phyloP scores from a whole-genome alignment of 1,140 invertebrate species.

The Schlechtendalia chinensis region DNA sequence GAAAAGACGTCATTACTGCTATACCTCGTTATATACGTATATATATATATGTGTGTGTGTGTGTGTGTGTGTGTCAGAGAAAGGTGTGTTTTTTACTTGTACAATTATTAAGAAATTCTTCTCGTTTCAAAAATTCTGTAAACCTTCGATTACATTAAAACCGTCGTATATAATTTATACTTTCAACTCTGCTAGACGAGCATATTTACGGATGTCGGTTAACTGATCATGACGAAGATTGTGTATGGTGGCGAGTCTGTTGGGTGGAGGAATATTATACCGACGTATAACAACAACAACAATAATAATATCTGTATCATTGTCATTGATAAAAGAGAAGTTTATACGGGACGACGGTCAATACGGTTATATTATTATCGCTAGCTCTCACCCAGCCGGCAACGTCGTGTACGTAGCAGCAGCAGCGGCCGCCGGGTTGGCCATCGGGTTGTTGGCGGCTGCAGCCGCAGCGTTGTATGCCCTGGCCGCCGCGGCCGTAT shows the following conservation, averaged over 20 bases:
- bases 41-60: too few relatives aligned
- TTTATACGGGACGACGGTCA: neutral
- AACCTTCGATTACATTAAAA: too few relatives aligned
- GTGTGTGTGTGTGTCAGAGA: too few relatives aligned
- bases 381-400: slow-evolving; percentile 66
- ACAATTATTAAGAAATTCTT: too few relatives aligned
- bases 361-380: slow-evolving; percentile 4
- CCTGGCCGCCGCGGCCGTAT: slow-evolving; percentile 76
- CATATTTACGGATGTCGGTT: neutral
- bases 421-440: slow-evolving; percentile 58
- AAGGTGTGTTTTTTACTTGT: too few relatives aligned
- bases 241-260: neutral
- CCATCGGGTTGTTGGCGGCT: slow-evolving; percentile 64
- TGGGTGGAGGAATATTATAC: too few relatives aligned
- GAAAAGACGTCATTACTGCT: too few relatives aligned
- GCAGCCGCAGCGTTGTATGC: slow-evolving; percentile 69
- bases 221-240: slow-evolving; percentile 9
- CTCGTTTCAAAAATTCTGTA: too few relatives aligned
- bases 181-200: too few relatives aligned
- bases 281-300: neutral
- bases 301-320: neutral
- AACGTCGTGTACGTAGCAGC: slow-evolving; percentile 61
- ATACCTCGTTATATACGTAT: too few relatives aligned
- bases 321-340: neutral
- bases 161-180: too few relatives aligned